Evolutionary conservation across 2,797 vertebrate species (phyloP).

Genomic region (Pelochelys cantorii): DNA sequence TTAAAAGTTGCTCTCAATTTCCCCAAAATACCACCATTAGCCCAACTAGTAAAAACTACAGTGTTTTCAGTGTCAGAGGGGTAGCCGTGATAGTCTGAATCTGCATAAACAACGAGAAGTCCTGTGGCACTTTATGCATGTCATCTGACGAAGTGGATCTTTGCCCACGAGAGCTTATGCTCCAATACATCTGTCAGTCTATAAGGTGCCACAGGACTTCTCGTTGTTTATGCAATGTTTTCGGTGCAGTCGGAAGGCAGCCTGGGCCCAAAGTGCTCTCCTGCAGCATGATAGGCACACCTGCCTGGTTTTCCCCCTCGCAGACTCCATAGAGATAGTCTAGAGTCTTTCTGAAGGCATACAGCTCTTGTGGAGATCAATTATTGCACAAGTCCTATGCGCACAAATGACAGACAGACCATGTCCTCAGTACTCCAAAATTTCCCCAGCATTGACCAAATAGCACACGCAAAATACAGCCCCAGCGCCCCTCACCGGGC

Average conservation of each 20-base stretch:
- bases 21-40: background rate
- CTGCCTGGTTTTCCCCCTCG: background rate
- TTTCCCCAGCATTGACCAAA: background rate
- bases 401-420: background rate
- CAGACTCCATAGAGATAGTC: background rate
- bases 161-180: no score
- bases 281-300: background rate
- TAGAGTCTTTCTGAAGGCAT: background rate
- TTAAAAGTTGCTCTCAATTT: background rate
- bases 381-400: background rate
- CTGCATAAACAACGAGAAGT: no score
- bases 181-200: no score
- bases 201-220: no score
- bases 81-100: no score
- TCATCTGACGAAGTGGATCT: no score
- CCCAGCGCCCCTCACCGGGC: background rate
- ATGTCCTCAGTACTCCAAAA: background rate
- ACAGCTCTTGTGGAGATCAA: background rate
- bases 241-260: no score
- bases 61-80: background rate
- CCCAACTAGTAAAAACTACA: background rate
- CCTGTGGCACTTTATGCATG: no score
- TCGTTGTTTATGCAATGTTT: no score
- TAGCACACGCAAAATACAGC: no score
- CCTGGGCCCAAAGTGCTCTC: background rate